Evolutionary conservation across 1,140 invertebrate genomes (phyloP).

Genomic region (Pseudomyrmex pallidus): DNA sequence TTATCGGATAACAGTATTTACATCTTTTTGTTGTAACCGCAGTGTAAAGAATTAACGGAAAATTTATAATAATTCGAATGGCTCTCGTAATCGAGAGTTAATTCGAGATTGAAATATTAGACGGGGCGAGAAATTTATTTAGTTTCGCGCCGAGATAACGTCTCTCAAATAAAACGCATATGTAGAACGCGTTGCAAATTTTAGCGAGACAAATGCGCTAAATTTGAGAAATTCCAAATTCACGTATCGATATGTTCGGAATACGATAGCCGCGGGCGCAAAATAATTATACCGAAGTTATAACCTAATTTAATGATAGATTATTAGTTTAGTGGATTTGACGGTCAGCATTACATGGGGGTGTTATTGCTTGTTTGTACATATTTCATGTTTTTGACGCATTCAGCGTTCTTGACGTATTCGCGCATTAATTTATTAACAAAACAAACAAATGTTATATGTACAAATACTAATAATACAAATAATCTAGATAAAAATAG

Average conservation of each 20-base stretch:
- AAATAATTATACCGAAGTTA: not conserved
- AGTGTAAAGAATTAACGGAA: not conserved
- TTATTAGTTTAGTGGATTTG: not conserved
- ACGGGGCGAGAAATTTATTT: not conserved
- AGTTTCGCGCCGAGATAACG: not conserved
- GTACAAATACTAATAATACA: not conserved
- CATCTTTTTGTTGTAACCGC: not conserved
- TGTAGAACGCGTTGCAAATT: no score
- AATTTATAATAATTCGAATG: not conserved
- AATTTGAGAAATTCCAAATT: no score
- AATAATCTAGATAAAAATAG: not conserved
- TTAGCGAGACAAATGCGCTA: no score
- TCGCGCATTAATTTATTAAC: not conserved
- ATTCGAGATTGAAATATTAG: not conserved
- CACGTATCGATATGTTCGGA: no score
- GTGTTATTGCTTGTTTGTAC: not conserved
- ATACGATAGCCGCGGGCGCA: not conserved
- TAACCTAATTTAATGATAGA: constrained; percentile 13
- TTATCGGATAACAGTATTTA: constrained; percentile 7
- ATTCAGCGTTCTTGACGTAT: no score
- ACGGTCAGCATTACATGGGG: no score
- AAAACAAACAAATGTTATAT: not conserved
- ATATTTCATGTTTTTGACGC: not conserved
- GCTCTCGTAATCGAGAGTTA: not conserved
- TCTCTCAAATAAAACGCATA: no score